These are phyloP conservation scores for Isurus oxyrinchus DNA, from an alignment of 2,113 vertebrate genomes.

Conservation along the genomic window DNA sequence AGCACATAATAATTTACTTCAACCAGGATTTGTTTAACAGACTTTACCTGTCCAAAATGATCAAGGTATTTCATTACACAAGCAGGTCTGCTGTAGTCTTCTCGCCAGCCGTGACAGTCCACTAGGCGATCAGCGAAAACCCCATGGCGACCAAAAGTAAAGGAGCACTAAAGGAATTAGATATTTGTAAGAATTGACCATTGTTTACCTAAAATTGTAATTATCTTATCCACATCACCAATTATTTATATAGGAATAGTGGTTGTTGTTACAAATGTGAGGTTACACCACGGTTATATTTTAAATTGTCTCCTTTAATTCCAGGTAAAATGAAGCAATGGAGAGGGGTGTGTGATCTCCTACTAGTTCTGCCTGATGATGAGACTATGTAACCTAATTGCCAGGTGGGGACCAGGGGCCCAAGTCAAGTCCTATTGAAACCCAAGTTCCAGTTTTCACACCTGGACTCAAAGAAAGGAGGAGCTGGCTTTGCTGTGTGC, in stretches of 20 bases:
- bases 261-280: background rate
- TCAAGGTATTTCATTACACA: background rate
- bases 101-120: slow-evolving; percentile 3
- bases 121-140: slow-evolving; percentile 23
- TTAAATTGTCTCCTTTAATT: background rate
- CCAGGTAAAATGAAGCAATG: background rate
- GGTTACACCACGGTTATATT: background rate
- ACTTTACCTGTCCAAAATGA: slow-evolving; percentile 12
- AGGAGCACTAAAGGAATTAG: slow-evolving; percentile 16
- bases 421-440: too few relatives aligned
- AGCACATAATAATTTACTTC: too few relatives aligned
- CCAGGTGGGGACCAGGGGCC: too few relatives aligned
- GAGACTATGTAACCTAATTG: too few relatives aligned
- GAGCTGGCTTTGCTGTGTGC: too few relatives aligned
- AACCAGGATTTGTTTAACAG: background rate
- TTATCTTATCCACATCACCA: background rate
- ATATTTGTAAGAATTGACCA: background rate
- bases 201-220: background rate
- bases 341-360: too few relatives aligned
- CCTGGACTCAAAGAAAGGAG: too few relatives aligned
- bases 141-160: slow-evolving; percentile 25
- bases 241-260: background rate
- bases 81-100: background rate
- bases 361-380: too few relatives aligned
- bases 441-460: background rate